Evolutionary conservation across 2,113 vertebrate genomes (phyloP), one percentile per base, ranked within the genome.

Genomic region (Corvus moneduloides): DNA sequence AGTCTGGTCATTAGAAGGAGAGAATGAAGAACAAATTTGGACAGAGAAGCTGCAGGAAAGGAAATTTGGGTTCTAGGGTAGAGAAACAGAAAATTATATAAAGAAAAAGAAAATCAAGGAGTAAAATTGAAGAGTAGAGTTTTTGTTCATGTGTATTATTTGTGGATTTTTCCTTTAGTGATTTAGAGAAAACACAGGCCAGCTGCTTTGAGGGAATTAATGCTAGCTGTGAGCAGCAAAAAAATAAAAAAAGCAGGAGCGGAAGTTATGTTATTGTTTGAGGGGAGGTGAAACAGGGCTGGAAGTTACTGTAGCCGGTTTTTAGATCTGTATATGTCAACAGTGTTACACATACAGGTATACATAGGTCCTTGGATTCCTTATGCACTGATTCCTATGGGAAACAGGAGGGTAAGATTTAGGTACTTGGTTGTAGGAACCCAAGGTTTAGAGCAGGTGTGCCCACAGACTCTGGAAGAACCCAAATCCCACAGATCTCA

Each of bases 361-460:
- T 18, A 43, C 32, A 20, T 0, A 22, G 32, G 74, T 30, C 35
- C 6, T 12, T 21, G 15, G 6, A 41, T 52, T 73, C 75, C 37
- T 74, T 61, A 32, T 64, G 35, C 11, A 28, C 7, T 0, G 0
- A 30, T 43, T 91, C 44, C 63, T 43, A 1, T 0, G 6, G 77
- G 30, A 71, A 74, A 61, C 28, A 21, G 46, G 44, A 44, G 10
- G 13, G 27, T 33, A 37, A 33, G 55, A 22, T 48, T 55, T 18
- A 66, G 16, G 9, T 4, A 22, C 10, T 23, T 13, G 30, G 10
- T 5, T 61, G 13, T 6, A 78, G 56, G 46, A 76, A 24, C 18
- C 6, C 62, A 48, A 30, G 52, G 46, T 22, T 56, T 62, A 56
- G 75, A 67, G 54, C 52, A 85, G 67, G 55, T 43, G 26, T 27